These are phyloP conservation scores for Haplotaxodon microlepis DNA, from an alignment of 2,113 vertebrate genomes.

Conservation along the genomic window DNA sequence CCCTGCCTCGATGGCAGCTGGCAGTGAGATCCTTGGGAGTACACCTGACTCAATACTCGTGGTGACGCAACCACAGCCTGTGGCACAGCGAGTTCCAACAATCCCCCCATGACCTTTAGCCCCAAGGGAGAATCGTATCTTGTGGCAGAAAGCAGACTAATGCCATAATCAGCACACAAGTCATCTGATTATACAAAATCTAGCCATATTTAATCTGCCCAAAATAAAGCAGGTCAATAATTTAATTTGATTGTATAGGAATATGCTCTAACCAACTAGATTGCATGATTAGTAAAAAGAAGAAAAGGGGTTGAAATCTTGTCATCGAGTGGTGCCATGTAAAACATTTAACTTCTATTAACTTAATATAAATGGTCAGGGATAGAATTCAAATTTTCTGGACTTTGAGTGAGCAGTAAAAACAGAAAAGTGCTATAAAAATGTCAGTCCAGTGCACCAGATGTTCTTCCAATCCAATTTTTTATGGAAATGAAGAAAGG, in stretches of 20 bases:
- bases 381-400: not conserved
- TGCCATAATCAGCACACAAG: not conserved
- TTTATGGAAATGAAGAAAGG: not conserved
- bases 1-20: conserved; percentile 61
- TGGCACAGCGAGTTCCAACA: conserved; percentile 36
- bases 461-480: not conserved
- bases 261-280: not conserved
- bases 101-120: conserved; percentile 61
- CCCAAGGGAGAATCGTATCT: conserved; percentile 23
- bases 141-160: not conserved
- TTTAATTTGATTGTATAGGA: not conserved
- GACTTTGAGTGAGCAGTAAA: not conserved
- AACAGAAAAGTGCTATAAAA: not conserved
- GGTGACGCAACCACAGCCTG: conserved; percentile 58
- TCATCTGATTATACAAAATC: not conserved
- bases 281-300: not conserved
- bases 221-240: not conserved
- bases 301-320: not conserved
- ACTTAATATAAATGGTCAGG: not conserved
- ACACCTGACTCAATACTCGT: conserved; percentile 62
- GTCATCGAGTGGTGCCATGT: not conserved
- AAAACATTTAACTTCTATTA: not conserved
- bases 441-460: not conserved
- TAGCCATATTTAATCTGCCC: not conserved
- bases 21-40: conserved; percentile 53